A percentile compares a stretch with the other conserved stretches of the same genome.
These are phyloP conservation scores for Paelopatides confundens DNA, from an alignment of 53 echinoderm and acorn worm species.

Conservation along the genomic window DNA sequence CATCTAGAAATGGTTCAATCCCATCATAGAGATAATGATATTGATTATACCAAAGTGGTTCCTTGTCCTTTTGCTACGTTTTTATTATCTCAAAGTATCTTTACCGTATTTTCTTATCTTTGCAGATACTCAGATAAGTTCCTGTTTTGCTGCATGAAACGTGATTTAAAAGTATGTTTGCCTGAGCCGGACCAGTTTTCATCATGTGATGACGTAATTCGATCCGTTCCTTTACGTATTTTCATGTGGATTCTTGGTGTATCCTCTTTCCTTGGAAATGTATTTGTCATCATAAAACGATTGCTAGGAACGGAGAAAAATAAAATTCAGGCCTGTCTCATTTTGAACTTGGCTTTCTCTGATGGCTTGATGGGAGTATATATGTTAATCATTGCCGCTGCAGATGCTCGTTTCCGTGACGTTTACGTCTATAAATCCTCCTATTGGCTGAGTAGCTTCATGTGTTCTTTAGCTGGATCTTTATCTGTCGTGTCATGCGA, in stretches of 20 bases:
- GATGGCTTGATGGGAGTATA: slow-evolving; percentile 95
- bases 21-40: too few species aligned
- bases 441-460: slow-evolving; percentile 67
- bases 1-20: too few species aligned
- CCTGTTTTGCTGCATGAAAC: slow-evolving; percentile 90
- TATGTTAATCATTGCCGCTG: slow-evolving; percentile 92
- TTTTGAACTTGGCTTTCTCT: slow-evolving; percentile 87
- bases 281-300: slow-evolving; percentile 79
- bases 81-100: too few species aligned
- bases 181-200: slow-evolving; percentile 87
- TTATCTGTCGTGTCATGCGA: slow-evolving; percentile 90
- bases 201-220: slow-evolving; percentile 89
- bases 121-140: slow-evolving; percentile 81
- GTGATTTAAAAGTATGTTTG: slow-evolving; percentile 67
- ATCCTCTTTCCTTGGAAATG: slow-evolving; percentile 87
- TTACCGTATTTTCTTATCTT: neutral
- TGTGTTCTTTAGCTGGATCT: slow-evolving; percentile 81
- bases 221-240: slow-evolving; percentile 71
- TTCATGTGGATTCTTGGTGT: slow-evolving; percentile 96
- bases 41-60: too few species aligned
- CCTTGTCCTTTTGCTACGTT: too few species aligned
- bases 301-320: slow-evolving; percentile 29
- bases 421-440: slow-evolving; percentile 82
- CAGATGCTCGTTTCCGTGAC: slow-evolving; percentile 75
- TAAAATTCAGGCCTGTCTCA: slow-evolving; percentile 78